Base-by-base conservation (phyloP, 2,113 vertebrate genomes). In the Tiliqua scincoides region DNA sequence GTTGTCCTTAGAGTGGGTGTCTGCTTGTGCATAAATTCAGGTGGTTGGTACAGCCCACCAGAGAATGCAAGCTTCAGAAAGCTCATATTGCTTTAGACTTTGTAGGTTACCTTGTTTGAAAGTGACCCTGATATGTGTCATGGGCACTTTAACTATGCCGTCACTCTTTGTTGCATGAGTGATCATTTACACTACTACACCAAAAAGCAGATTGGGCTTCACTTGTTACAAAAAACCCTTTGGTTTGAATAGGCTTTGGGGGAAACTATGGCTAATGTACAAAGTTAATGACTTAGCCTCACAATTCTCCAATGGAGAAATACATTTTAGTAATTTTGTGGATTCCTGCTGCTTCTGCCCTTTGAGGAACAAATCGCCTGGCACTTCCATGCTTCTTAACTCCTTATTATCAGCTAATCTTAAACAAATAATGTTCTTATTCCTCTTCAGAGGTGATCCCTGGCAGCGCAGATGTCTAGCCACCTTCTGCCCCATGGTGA, bases 241-340 rank as follows among this genome's bases (percentile, higher is more conserved):
- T 80, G 85, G 92, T 93, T 94, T 95, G 90, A 91, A 86, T 93
- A 93, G 95, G 93, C 94, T 96, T 95, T 91, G 94, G 95, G 92
- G 67, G 95, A 96, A 94, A 94, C 91, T 90, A 92, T 84, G 85
- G 88, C 86, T 94, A 95, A 96, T 93, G 93, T 93, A 92, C 91
- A 91, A 92, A 94, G 93, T 95, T 95, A 95, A 94, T 95, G 92
- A 86, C 84, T 93, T 95, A 96, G 93, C 93, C 91, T 95, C 89
- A 79, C 54, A 95, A 93, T 93, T 96, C 96, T 95, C 95, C 73
- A 82, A 73, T 79, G 95, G 81, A 94, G 94, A 94, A 25, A 96
- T 94, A 92, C 83, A 89, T 94, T 93, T 88, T 95, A 94, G 95
- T 92, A 87, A 80, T 89, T 95, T 94, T 95, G 85, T 77, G 91